phyloP scores from a whole-genome alignment of 2,888 invertebrate species.

The Cantharis rufa region DNA sequence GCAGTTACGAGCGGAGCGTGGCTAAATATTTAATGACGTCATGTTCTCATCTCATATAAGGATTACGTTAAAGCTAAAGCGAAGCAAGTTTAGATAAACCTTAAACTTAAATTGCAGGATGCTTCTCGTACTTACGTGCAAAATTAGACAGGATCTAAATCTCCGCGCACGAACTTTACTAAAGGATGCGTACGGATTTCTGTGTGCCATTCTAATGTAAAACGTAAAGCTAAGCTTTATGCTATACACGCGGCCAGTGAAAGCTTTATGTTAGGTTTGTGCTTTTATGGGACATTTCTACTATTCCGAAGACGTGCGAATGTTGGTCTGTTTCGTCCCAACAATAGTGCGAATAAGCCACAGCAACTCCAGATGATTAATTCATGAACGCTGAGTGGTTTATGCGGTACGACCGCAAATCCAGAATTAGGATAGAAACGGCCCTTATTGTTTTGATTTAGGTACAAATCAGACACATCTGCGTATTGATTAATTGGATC shows the following conservation, averaged over 20 bases:
- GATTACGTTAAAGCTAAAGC: conserved; percentile 27
- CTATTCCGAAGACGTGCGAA: conserved; percentile 31
- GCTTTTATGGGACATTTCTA: conserved; percentile 31
- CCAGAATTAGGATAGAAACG: conserved; percentile 53
- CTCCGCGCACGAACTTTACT: conserved; percentile 14
- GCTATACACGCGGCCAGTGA: conserved; percentile 32
- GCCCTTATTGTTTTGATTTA: conserved; percentile 47
- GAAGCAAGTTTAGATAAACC: conserved; percentile 29
- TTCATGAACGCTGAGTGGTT: conserved; percentile 54
- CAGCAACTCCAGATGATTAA: conserved; percentile 54
- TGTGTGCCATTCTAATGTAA: conserved; percentile 29
- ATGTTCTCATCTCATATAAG: conserved; percentile 24
- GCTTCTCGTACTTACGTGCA: conserved; percentile 22
- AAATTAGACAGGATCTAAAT: conserved; percentile 26
- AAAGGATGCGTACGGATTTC: conserved; percentile 16
- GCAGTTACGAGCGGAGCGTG: conserved; percentile 11
- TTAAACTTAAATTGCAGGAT: conserved; percentile 28
- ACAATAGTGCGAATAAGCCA: conserved; percentile 46
- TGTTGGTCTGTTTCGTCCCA: conserved; percentile 29
- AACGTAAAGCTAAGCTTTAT: conserved; percentile 34
- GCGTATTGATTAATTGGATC: conserved; percentile 22
- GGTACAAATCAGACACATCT: conserved; percentile 30
- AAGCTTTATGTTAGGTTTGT: conserved; percentile 34
- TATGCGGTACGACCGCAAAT: conserved; percentile 52
- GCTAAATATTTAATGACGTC: conserved; percentile 28